Base-by-base conservation (phyloP, 2,113 vertebrate species). In the Albula goreensis region DNA sequence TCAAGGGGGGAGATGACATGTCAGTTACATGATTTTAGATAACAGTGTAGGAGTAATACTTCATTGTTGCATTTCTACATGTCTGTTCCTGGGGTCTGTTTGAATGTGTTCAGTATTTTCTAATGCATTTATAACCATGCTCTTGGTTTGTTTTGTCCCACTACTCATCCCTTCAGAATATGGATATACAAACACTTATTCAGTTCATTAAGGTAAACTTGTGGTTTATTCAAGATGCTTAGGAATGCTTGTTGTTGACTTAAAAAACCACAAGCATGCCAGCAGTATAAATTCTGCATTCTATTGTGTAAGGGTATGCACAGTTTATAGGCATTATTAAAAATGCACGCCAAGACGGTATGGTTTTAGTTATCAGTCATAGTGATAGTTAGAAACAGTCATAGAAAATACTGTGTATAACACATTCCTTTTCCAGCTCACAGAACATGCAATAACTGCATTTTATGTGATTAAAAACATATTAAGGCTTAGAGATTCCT, bases 331-430 rank as follows among this genome's bases (percentile, higher is more conserved):
- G 91, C 89, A 48, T 83, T n/a, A 81, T 52, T 83, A 56, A 83
- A 11, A 63, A 5, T 41, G 17, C 52, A 83, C 87, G 82, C 81
- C 22, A 56, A 41, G 56, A 60, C 84, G 91, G 90, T 88, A 63
- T 93, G 94, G 88, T 77, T 91, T 86, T 78, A 88, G 88, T 94
- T 92, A 92, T 79, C 82, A 91, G 85, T 85, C 53, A 82, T 70
- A 88, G 86, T 88, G 86, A 88, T 84, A 89, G 84, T 85, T 10
- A 0, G 25, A 88, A 74, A 2, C 17, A 0, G 10, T 88, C 56
- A 56, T 50, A 86, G 83, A 66, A 56, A 82, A 86, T 56, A 0
- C n/a, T 48, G 77, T 74, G 7, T 81, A 51, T 60, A 50, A 77
- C 82, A 70, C 56, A 25, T 53, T 77, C 63, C 51, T 84, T 6